Base-by-base conservation (phyloP, 2,113 vertebrate species). In the Microtus pennsylvanicus region DNA sequence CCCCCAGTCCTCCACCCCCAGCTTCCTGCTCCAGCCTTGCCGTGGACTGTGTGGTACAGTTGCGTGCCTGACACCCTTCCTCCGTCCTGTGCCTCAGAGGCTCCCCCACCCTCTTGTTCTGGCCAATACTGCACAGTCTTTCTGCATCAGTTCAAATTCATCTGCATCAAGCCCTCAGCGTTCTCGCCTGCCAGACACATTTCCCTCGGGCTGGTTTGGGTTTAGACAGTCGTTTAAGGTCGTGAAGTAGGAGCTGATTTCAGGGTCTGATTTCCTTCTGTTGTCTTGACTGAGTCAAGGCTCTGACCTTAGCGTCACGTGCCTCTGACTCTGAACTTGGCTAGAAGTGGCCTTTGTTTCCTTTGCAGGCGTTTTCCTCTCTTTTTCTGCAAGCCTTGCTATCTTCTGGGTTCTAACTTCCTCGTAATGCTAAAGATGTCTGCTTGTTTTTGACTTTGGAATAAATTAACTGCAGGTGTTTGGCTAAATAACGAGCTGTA, bases 401-500 rank as follows among this genome's bases (percentile, higher is more conserved):
- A 38, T 89, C 77, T 93, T 77, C 83, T 95, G 30, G 19, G 21
- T 87, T 96, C 52, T 65, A 78, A 95, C 75, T 95, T 96, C 75
- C 63, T 97, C 55, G 61, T 96, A 69, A 28, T 86, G 90, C 95
- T 69, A 70, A 50, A 80, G 87, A 83, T 42, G 76, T 93, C 74
- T 95, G 38, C 28, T 47, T 92, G 42, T 21, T 65, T 95, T 94
- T 75, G 3, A 76, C 70, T 90, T 89, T 88, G 42, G 72, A 69
- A 47, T 75, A 63, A 69, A 78, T 65, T 88, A 45, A 16, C 11
- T 87, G 21, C 11, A 22, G 38, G n/a, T n/a, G 81, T 89, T 45
- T 65, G 30, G 33, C 17, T 58, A 86, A 81, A 38, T 22, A 7
- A 5, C 91, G 89, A 65, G 19, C 81, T 93, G 30, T 5, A 77